Conservation (phyloP, 2,888 invertebrate genomes). For the Pogonocherus hispidulus region DNA sequence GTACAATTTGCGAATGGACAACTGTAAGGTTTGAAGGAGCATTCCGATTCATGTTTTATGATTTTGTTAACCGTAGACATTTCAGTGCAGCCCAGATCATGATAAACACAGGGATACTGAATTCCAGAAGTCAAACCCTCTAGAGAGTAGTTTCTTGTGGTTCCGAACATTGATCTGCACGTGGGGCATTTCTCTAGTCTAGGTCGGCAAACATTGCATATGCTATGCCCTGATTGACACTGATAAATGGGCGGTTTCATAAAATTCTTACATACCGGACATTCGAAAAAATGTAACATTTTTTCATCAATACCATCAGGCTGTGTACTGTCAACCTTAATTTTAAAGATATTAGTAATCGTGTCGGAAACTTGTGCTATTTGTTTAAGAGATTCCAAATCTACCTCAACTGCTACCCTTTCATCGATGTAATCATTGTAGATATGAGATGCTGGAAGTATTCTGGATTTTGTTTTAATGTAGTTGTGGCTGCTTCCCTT, state of each 20-base stretch:
- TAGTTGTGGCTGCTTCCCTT: slow-evolving; percentile 57
- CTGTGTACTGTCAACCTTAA: slow-evolving; percentile 47
- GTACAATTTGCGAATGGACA: slow-evolving; percentile 57
- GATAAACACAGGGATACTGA: slow-evolving; percentile 60
- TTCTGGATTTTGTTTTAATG: slow-evolving; percentile 58
- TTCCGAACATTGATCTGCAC: slow-evolving; percentile 59
- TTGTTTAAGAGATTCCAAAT: slow-evolving; percentile 57
- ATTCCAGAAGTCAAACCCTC: slow-evolving; percentile 60
- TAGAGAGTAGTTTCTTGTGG: slow-evolving; percentile 61
- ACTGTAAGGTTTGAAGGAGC: slow-evolving; percentile 56
- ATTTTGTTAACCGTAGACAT: slow-evolving; percentile 52
- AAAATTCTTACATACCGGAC: slow-evolving; percentile 61
- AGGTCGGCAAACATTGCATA: slow-evolving; percentile 60
- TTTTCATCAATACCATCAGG: slow-evolving; percentile 56
- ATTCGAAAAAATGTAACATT: slow-evolving; percentile 61
- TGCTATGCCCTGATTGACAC: slow-evolving; percentile 62
- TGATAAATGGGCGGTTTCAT: slow-evolving; percentile 64
- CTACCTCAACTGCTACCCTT: slow-evolving; percentile 52
- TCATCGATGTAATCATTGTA: slow-evolving; percentile 50
- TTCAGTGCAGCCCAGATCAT: slow-evolving; percentile 58
- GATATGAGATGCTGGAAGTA: slow-evolving; percentile 49
- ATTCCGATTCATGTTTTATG: slow-evolving; percentile 56
- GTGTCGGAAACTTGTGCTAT: slow-evolving; percentile 52
- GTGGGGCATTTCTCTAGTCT: slow-evolving; percentile 61
- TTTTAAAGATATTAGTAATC: slow-evolving; percentile 54